Evolutionary conservation across 2,113 vertebrate species (phyloP).

Genomic region (Amia ocellicauda): DNA sequence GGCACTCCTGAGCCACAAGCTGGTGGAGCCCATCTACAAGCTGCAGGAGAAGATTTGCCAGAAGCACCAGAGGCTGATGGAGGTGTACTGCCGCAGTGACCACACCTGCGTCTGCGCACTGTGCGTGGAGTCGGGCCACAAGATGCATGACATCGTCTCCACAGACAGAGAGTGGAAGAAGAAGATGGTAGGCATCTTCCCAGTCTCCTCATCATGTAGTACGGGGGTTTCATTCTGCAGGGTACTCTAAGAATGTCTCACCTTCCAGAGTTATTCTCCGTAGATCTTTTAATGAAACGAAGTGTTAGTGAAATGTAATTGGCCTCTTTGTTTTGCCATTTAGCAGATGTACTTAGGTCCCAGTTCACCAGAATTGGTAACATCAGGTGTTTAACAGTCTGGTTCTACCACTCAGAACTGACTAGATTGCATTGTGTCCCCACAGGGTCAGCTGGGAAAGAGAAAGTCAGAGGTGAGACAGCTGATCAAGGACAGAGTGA

Average conservation of each 20-base stretch:
- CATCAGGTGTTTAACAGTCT: too few relatives aligned
- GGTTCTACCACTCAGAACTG: too few relatives aligned
- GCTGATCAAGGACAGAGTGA: slow-evolving; percentile 65
- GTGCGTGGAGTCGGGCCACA: slow-evolving; percentile 69
- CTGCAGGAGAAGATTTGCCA: slow-evolving; percentile 69
- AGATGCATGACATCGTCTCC: slow-evolving; percentile 63
- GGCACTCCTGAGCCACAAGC: slow-evolving; percentile 56
- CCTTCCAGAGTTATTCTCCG: too few relatives aligned
- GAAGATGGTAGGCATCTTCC: slow-evolving; percentile 63
- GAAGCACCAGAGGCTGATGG: slow-evolving; percentile 71
- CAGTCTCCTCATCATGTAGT: background rate
- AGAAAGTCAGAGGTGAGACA: slow-evolving; percentile 64
- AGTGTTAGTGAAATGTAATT: too few relatives aligned
- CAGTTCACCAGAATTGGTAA: too few relatives aligned
- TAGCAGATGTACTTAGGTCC: too few relatives aligned
- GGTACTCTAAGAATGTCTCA: background rate
- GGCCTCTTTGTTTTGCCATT: background rate
- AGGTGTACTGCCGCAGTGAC: slow-evolving; percentile 78
- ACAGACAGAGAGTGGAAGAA: slow-evolving; percentile 66
- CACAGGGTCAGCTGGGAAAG: slow-evolving; percentile 55
- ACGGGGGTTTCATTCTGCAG: background rate
- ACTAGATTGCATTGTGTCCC: too few relatives aligned
- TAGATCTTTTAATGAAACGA: too few relatives aligned
- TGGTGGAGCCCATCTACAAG: slow-evolving; percentile 65
- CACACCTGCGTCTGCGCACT: slow-evolving; percentile 67